Evolutionary conservation across 92 coral and sea anemone species (phyloP), one percentile per base, ranked within the genome.

Genomic region (Micromussa lordhowensis): DNA sequence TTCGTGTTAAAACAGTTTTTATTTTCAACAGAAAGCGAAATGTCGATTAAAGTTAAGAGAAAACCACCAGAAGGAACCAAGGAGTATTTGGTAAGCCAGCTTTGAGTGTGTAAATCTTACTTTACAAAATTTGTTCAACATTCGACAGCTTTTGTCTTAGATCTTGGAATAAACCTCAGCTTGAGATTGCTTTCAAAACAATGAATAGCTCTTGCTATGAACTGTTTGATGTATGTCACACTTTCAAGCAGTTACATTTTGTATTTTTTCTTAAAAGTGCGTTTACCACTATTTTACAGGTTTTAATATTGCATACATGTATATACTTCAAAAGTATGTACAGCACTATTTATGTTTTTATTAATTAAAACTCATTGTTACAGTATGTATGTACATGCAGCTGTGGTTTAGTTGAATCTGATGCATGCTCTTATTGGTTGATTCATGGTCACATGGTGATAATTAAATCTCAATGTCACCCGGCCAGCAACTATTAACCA

Each of bases 31-130:
- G 94, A 86, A 16, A 35, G 75, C 78, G 92, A 91, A n/a, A 90
- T 89, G 85, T 85, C 92, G 69, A 32, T 88, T 1, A 93, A 88
- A 75, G 90, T 72, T 28, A 93, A 90, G 73, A 91, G 89, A 24
- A 86, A 78, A 36, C 81, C 85, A 49, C 98, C 98, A 40, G 92
- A 87, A 1, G 98, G 98, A 29, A 82, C 96, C 11, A 68, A 78
- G n/a, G 92, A 85, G 29, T 95, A 95, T 30, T 66, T 94, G 95
- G 98, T 95, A 38, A 89, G 96, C 36, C 15, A 3, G 17, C 1
- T 66, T 66, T 66, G 16, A 11, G n/a, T 11, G 28, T 66, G 15
- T 12, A n/a, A 11, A 26, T 26, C 71, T 26, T 66, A 9, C 10
- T 26, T 11, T 66, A 1, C 71, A 22, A 22, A 61, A 61, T 61